Evolutionary conservation across 2,888 invertebrate genomes (phyloP), one percentile per base, ranked within the genome.

Genomic region (Amphipyra tragopoginis): DNA sequence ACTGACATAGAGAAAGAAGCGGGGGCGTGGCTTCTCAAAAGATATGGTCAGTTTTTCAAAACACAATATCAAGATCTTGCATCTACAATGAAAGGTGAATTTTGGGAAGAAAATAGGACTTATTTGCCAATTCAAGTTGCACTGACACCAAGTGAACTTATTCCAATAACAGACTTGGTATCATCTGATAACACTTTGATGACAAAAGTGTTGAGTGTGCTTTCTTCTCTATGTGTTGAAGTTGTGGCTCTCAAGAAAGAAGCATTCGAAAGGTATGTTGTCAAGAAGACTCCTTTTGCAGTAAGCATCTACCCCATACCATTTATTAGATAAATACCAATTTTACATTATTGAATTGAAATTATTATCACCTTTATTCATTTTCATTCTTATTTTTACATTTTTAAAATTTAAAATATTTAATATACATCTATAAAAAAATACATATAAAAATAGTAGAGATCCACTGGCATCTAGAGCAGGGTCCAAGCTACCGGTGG

Each of bases 151-250:
- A 93, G 90, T 72, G 98, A 98, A 89, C 95, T 96, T 72, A 93
- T 96, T 11, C 93, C 96, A 5, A 87, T 97, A 36, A 91, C 97
- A 36, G 96, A 97, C 72, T 88, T 98, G 65, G 96, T 97, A 10
- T 96, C 97, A 72, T 97, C 98, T 26, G 98, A 98, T 89, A 98
- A 98, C 85, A 97, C 97, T 84, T 93, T 97, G 50, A 95, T 98
- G 79, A 97, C 97, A 38, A 97, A 97, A 91, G 96, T 98, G 47
- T 92, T 99, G 8, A 96, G 97, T 43, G 97, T 98, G 0, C 96
- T 99, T 62, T 96, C 97, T 13, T 96, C 97, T 8, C 92, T 98
- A 1, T 98, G 97, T 88, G 95, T 96, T 75, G 98, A 99, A 93
- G 96, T 98, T 63, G 93, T 96, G 56, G 86, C 95, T 54, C 92